Percentiles rank a stretch among this genome's conserved stretches.
phyloP scores from a whole-genome alignment of 2,797 vertebrate genomes.

The Acropternis orthonyx region DNA sequence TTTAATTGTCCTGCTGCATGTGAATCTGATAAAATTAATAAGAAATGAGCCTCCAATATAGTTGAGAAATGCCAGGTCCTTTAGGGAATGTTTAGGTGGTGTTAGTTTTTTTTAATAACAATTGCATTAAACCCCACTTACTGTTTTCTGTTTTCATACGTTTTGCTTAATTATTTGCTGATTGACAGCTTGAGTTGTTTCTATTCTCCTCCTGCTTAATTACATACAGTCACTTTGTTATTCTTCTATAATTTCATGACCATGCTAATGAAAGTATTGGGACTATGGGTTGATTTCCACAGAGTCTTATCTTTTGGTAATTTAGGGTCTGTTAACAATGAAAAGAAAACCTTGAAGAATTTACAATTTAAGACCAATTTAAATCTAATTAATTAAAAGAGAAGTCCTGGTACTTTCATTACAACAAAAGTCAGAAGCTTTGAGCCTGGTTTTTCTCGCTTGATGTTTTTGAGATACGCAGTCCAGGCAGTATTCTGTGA shows the following conservation, averaged over 20 bases:
- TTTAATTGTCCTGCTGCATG: slow-evolving; percentile 60
- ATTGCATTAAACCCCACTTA: slow-evolving; percentile 51
- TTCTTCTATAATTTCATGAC: slow-evolving; percentile 71
- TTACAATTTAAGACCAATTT: slow-evolving; percentile 75
- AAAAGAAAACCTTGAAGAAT: slow-evolving; percentile 51
- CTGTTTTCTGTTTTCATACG: slow-evolving; percentile 58
- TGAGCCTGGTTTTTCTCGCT: not conserved
- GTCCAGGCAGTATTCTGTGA: not conserved
- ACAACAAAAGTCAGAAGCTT: slow-evolving; percentile 36
- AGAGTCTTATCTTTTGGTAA: slow-evolving; percentile 64
- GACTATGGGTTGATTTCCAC: slow-evolving; percentile 63
- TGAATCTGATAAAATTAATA: slow-evolving; percentile 45
- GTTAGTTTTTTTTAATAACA: slow-evolving; percentile 26
- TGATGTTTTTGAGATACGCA: not conserved
- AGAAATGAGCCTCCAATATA: slow-evolving; percentile 15
- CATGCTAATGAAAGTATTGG: slow-evolving; percentile 66
- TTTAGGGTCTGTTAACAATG: slow-evolving; percentile 70
- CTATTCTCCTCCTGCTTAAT: slow-evolving; percentile 70
- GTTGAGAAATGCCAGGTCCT: slow-evolving; percentile 33
- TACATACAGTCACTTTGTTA: slow-evolving; percentile 68
- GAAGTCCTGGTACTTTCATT: slow-evolving; percentile 52
- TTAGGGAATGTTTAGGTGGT: not conserved
- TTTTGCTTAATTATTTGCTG: slow-evolving; percentile 67
- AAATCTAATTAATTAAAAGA: slow-evolving; percentile 73
- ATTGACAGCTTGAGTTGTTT: slow-evolving; percentile 55